phyloP scores from a whole-genome alignment of 2,888 invertebrate species.

The Melipona beecheii region DNA sequence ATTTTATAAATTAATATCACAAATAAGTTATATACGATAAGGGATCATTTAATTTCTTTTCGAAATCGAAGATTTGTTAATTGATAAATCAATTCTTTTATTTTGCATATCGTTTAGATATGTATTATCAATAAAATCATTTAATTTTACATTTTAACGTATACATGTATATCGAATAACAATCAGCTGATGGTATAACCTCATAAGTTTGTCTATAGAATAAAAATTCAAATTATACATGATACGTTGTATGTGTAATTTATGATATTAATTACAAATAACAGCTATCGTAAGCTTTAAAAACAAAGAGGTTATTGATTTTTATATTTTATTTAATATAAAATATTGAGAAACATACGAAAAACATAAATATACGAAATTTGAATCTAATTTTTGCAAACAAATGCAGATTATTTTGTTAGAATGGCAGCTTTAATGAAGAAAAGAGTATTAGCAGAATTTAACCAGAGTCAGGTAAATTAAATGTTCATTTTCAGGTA shows the following conservation, averaged over 20 bases:
- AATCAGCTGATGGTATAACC: constrained; percentile 38
- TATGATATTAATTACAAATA: background rate
- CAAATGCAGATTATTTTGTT: constrained; percentile 16
- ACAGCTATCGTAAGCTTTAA: background rate
- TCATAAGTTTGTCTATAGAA: background rate
- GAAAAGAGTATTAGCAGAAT: constrained; percentile 82
- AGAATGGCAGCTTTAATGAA: constrained; percentile 82
- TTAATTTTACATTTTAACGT: background rate
- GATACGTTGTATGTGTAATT: background rate
- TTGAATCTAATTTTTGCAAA: background rate
- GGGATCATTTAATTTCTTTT: background rate
- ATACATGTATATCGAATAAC: background rate
- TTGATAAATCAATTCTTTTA: background rate
- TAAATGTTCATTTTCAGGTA: background rate
- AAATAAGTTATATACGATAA: background rate
- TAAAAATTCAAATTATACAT: background rate
- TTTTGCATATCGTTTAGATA: background rate
- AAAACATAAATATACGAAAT: background rate
- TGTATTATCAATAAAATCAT: background rate
- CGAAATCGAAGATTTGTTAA: background rate
- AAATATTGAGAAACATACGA: constrained; percentile 2
- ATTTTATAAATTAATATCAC: background rate
- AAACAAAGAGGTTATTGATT: background rate
- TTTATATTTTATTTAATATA: background rate
- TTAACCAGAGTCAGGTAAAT: constrained; percentile 81